Evolutionary conservation across 1,140 invertebrate genomes (phyloP), one percentile per base, ranked within the genome.

Genomic region (Solen grandis): DNA sequence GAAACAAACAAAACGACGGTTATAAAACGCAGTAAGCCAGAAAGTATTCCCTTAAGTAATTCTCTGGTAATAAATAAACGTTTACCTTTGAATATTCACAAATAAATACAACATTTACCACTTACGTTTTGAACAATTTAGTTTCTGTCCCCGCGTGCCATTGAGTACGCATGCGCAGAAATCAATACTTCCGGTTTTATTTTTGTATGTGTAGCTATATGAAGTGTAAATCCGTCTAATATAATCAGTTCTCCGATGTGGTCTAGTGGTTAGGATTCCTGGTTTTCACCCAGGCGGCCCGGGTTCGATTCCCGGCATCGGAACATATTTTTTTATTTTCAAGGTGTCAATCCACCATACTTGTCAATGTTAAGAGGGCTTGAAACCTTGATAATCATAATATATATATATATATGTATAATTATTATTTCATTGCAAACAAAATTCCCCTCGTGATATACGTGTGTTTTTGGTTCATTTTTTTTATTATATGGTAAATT

Each of bases 271-370:
- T 88, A 88, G 86, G 86, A 88, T 88, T 88, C 84, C 85, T 88
- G 86, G 86, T 84, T 86, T 88, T 88, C 86, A 88, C 85, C 86
- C 86, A 88, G 86, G 85, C 86, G 86, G 86, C 86, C 86, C 86
- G 86, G 85, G 86, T 88, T 86, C 86, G 85, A 88, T 85, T 85
- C 86, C 86, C 86, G 86, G 86, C 77, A 84, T 80, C 81, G 86
- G 86, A 87, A 87, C 73, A 60, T 5, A 33, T 57, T 55, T 72
- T 72, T 57, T 50, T 13, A 41, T 66, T 35, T 22, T n/a, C n/a
- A n/a, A n/a, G n/a, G n/a, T n/a, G n/a, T n/a, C n/a, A n/a, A n/a
- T n/a, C n/a, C n/a, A n/a, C n/a, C n/a, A n/a, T n/a, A n/a, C n/a
- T n/a, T n/a, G n/a, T n/a, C n/a, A n/a, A n/a, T n/a, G n/a, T n/a